Evolutionary conservation across 2,113 vertebrate genomes (phyloP).

Genomic region (Pseudolaguvia tuberculata): DNA sequence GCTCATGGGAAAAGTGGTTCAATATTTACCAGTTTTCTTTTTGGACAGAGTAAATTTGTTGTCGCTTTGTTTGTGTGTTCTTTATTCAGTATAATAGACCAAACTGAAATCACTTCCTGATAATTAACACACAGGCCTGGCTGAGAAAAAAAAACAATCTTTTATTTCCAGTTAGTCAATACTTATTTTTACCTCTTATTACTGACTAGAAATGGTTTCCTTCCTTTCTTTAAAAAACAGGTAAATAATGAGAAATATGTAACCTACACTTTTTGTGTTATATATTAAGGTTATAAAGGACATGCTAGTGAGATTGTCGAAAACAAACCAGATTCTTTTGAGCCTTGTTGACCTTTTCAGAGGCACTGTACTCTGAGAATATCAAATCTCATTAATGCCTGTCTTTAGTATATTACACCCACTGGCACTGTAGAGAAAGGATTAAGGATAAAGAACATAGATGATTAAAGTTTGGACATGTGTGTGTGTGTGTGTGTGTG

Average conservation of each 20-base stretch:
- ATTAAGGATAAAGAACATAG: constrained; percentile 32
- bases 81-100: constrained; percentile 15
- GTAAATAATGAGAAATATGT: constrained; percentile 24
- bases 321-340: constrained; percentile 32
- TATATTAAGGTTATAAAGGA: constrained; percentile 25
- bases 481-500: too few relatives aligned
- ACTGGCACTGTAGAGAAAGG: constrained; percentile 24
- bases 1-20: constrained; percentile 22
- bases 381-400: constrained; percentile 41
- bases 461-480: constrained; percentile 22
- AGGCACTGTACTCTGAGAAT: constrained; percentile 31
- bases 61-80: constrained; percentile 31
- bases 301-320: constrained; percentile 17
- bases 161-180: neutral
- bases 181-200: neutral
- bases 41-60: constrained; percentile 14
- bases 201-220: neutral
- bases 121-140: neutral
- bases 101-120: neutral
- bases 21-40: constrained; percentile 38
- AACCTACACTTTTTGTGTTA: constrained; percentile 5
- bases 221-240: neutral
- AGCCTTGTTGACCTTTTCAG: constrained; percentile 36
- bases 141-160: too few relatives aligned
- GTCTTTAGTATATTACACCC: constrained; percentile 39